phyloP scores from a whole-genome alignment of 2,888 invertebrate genomes.

The Trissolcus brochymenae region DNA sequence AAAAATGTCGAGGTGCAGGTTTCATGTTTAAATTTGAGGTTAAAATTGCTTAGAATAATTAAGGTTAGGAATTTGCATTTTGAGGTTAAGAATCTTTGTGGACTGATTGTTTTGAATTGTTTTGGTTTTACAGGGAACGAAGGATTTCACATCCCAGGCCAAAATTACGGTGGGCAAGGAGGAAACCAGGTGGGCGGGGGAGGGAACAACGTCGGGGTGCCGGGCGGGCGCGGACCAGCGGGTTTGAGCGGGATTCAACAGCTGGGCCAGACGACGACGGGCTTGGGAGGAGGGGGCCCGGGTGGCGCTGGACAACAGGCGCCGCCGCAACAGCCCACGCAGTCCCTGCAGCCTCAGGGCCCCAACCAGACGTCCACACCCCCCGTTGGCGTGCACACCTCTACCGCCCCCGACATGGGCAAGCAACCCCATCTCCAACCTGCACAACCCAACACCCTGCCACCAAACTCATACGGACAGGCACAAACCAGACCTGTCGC shows the following conservation, averaged over 20 bases:
- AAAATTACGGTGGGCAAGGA: constrained; percentile 74
- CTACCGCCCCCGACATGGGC: constrained; percentile 72
- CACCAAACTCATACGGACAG: constrained; percentile 66
- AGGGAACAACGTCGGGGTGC: constrained; percentile 71
- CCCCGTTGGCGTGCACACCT: constrained; percentile 66
- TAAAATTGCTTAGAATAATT: too few relatives aligned
- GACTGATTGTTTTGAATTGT: neutral
- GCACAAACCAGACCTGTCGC: constrained; percentile 67
- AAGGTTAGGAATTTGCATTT: neutral
- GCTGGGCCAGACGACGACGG: constrained; percentile 70
- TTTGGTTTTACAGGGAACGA: constrained; percentile 68
- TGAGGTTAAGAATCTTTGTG: neutral
- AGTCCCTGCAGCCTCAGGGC: constrained; percentile 70
- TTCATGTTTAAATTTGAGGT: too few relatives aligned
- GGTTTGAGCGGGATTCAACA: constrained; percentile 70
- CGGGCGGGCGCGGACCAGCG: constrained; percentile 71
- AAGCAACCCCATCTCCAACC: constrained; percentile 70
- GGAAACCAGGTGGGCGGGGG: constrained; percentile 74
- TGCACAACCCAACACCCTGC: constrained; percentile 65
- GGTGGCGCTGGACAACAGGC: constrained; percentile 64
- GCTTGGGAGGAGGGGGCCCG: constrained; percentile 70
- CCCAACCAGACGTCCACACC: constrained; percentile 70
- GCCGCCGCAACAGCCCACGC: constrained; percentile 66
- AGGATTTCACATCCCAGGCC: constrained; percentile 73
- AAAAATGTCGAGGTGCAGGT: too few relatives aligned